A percentile compares a stretch with the other conserved stretches of the same genome.
Evolutionary conservation across 2,888 invertebrate species (phyloP).

Genomic region (Clunio marinus): DNA sequence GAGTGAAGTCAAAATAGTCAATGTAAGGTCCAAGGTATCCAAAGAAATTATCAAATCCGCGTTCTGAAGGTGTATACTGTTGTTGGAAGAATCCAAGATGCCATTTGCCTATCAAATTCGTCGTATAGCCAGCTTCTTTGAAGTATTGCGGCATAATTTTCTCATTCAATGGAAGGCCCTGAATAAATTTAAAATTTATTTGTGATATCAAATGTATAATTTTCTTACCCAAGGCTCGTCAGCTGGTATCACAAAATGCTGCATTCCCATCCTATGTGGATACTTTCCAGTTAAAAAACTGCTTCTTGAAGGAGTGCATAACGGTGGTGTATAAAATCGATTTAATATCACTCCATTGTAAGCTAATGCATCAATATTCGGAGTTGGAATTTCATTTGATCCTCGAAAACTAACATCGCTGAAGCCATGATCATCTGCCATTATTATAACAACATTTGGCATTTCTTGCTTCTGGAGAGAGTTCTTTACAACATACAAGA

Average conservation of each 20-base stretch:
- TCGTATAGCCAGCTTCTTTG: conserved; percentile 69
- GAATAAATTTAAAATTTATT: neutral
- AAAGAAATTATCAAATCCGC: conserved; percentile 77
- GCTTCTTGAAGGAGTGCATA: conserved; percentile 79
- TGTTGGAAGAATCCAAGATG: conserved; percentile 71
- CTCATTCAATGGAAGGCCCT: conserved; percentile 60
- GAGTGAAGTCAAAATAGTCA: conserved; percentile 70
- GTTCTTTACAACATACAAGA: too few relatives aligned
- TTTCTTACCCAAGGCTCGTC: conserved; percentile 68
- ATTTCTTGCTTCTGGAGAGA: neutral
- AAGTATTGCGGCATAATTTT: conserved; percentile 66
- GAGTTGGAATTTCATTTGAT: conserved; percentile 79
- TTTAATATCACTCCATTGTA: conserved; percentile 80
- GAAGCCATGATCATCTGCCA: conserved; percentile 86
- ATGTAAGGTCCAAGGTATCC: conserved; percentile 80
- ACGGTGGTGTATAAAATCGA: conserved; percentile 72
- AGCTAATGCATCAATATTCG: conserved; percentile 83
- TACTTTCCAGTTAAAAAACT: conserved; percentile 82
- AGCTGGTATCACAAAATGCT: conserved; percentile 63
- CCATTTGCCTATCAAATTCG: conserved; percentile 74
- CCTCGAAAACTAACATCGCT: conserved; percentile 90
- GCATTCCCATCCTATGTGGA: conserved; percentile 65
- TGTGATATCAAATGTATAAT: too few relatives aligned
- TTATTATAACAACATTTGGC: conserved; percentile 69
- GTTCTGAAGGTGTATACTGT: conserved; percentile 59